A percentile compares a stretch with the other conserved stretches of the same genome.
These are phyloP conservation scores for Aurelia coerulea DNA, from an alignment of 30 jellyfish, hydroid and myxozoan species.

Conservation along the genomic window DNA sequence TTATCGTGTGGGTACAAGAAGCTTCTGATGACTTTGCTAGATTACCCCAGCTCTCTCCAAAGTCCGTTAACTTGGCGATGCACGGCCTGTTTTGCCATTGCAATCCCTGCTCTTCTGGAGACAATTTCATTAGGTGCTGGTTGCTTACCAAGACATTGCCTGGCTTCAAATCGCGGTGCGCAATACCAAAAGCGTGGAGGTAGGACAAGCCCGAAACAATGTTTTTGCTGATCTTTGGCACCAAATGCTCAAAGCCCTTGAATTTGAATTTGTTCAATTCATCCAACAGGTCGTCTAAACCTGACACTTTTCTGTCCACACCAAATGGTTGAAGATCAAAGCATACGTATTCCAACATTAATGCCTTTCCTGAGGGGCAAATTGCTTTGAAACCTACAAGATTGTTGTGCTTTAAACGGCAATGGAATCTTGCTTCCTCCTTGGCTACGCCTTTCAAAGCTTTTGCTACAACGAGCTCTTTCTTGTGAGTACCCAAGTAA, in stretches of 20 bases:
- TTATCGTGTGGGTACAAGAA: constrained; percentile 1
- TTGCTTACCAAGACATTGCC: no score
- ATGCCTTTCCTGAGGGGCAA: no score
- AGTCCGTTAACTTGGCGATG: constrained; percentile 1
- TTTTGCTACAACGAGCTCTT: constrained; percentile 1
- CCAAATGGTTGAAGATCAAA: background rate
- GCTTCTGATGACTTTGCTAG: constrained; percentile 8
- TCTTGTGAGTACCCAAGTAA: background rate
- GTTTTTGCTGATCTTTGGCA: constrained; percentile 24
- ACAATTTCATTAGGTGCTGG: no score
- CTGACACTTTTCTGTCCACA: constrained; percentile 5
- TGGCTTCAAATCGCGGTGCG: constrained; percentile 20
- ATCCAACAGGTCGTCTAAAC: constrained; percentile 13
- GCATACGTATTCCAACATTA: no score
- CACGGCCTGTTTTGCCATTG: constrained; percentile 13
- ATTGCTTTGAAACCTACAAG: no score
- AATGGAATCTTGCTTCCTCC: no score
- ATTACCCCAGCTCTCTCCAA: no score
- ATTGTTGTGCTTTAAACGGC: no score
- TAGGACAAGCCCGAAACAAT: constrained; percentile 2
- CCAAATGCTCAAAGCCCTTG: constrained; percentile 20
- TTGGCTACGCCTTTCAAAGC: background rate
- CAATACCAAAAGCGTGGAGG: background rate
- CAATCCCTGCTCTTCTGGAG: background rate
- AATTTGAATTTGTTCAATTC: constrained; percentile 3